A percentile compares a stretch with the other conserved stretches of the same genome.
phyloP scores from a whole-genome alignment of 2,113 vertebrate species.

The Micromys minutus region DNA sequence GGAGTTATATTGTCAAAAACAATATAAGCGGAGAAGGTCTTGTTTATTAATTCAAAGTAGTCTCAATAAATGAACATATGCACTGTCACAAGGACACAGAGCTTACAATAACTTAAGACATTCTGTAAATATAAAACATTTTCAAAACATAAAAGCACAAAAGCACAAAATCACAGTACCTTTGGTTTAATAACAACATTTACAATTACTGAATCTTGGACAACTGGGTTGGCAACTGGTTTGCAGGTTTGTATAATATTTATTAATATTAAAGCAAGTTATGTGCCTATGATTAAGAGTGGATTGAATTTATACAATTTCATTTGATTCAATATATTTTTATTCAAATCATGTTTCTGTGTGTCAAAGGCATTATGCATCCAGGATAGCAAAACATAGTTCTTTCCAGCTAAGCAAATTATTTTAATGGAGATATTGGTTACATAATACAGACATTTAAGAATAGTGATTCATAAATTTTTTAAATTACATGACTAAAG shows the following conservation, averaged over 20 bases:
- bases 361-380: not conserved
- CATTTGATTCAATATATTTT: not conserved
- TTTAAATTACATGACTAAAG: slow-evolving; percentile 40
- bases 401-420: not conserved
- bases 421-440: slow-evolving; percentile 1
- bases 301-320: not conserved
- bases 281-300: not conserved
- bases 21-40: not conserved
- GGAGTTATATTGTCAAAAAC: slow-evolving; percentile 1
- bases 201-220: not conserved
- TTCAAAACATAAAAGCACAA: not conserved
- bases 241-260: not conserved
- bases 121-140: not conserved
- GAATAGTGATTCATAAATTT: not conserved
- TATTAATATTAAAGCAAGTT: not conserved
- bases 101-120: not conserved
- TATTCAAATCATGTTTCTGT: not conserved
- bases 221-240: not conserved
- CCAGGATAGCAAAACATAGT: not conserved
- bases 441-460: not conserved
- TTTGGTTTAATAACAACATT: not conserved
- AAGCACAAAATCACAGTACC: not conserved
- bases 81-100: not conserved
- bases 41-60: slow-evolving; percentile 34
- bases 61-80: not conserved